Base-by-base conservation (phyloP, 2,113 vertebrate genomes). In the Syngnathoides biaculeatus region DNA sequence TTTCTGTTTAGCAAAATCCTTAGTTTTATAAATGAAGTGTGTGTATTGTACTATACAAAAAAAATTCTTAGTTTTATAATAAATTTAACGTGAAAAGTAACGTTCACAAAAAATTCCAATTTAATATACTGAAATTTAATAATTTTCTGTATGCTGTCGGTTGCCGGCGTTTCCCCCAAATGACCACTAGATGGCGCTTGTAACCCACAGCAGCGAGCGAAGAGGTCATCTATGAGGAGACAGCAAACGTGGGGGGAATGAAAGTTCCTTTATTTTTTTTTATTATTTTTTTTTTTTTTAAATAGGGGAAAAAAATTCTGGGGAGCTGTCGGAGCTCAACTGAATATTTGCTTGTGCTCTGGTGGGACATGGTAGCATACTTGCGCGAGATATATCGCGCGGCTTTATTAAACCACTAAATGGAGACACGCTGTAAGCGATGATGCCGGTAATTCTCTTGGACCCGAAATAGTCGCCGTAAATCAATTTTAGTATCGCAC, bases 101-200 rank as follows among this genome's bases (percentile, higher is more conserved):
- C 30, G 30, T 35, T 35, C n/a, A n/a, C n/a, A 35, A 35, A 35
- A 35, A 35, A 35, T 35, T n/a, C n/a, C n/a, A n/a, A 35, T 35
- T 6, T 35, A 2, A 6, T 35, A 6, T 35, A 35, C 30, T 35
- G 0, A 6, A 35, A n/a, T n/a, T n/a, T n/a, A n/a, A 35, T 35
- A 35, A 35, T 35, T 45, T 45, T 45, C 43, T 45, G 13, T 24
- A 39, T 40, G 20, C 20, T n/a, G 4, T 2, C 15, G 15, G 6
- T 19, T 30, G 14, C 24, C 38, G 48, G 35, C 67, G 66, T 19
- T 72, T 57, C 5, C 0, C 50, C 8, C 19, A 2, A 0, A 10
- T 0, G 13, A 55, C 89, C 89, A 88, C 88, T 75, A 87, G 89
- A 89, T 90, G 88, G 88, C 81, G 84, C 78, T 45, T 75, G 35